Conservation (phyloP, 1,140 invertebrate species). For the Bathynomus jamesi region DNA sequence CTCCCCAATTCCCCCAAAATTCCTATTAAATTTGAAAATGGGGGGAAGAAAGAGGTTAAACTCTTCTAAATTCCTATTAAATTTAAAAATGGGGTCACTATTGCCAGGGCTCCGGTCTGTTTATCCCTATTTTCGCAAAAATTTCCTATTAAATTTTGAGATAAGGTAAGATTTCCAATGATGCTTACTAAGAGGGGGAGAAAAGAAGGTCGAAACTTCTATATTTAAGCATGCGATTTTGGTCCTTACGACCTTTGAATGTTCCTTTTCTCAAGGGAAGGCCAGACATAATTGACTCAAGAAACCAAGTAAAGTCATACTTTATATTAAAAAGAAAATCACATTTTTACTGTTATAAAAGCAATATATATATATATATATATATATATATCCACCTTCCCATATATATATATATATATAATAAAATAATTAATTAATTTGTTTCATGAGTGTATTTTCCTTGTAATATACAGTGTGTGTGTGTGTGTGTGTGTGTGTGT, state of each 20-base stretch:
- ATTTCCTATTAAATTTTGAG: no score
- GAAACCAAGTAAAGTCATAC: no score
- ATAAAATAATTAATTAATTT: no score
- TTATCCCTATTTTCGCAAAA: no score
- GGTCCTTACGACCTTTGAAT: not conserved
- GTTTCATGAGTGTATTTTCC: no score
- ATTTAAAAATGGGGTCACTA: not conserved
- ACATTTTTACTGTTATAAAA: no score
- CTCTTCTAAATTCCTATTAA: not conserved
- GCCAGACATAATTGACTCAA: not conserved
- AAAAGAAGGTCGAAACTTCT: not conserved
- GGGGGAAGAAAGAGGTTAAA: not conserved
- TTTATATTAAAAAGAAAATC: no score
- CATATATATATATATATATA: no score
- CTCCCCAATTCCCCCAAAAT: not conserved
- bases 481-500: not conserved
- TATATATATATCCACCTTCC: no score
- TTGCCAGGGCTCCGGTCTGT: not conserved
- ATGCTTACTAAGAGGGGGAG: no score
- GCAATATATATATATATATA: no score
- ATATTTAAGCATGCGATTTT: not conserved
- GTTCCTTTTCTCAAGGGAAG: not conserved
- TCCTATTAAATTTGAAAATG: not conserved
- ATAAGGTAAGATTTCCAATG: no score
- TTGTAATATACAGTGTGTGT: not conserved